Conservation (phyloP, 64 coral and sea anemone species). For the Montipora sp. region DNA sequence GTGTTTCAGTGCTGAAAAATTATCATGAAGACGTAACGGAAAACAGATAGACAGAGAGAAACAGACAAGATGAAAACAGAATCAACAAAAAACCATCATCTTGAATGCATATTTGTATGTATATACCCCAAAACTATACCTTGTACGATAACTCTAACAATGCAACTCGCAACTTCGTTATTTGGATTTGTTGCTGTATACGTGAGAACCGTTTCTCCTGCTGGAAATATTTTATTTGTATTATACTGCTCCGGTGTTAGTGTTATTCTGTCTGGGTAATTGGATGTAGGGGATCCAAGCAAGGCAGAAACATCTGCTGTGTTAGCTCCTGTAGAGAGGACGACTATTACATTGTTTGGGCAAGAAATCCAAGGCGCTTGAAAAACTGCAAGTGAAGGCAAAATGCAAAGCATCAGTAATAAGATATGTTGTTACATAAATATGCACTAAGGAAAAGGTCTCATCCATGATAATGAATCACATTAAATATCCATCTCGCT, state of each 20-base stretch:
- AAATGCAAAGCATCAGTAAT: background rate
- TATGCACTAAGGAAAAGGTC: no score
- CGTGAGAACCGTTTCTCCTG: slow-evolving; percentile 38
- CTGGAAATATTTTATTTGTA: slow-evolving; percentile 38
- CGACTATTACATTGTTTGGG: slow-evolving; percentile 30
- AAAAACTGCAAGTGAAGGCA: background rate
- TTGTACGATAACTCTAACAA: background rate
- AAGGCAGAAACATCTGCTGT: slow-evolving; percentile 44
- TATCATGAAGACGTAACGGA: no score
- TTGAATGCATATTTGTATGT: no score
- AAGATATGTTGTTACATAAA: no score
- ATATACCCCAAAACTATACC: slow-evolving; percentile 12
- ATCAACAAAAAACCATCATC: no score
- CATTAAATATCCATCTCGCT: no score
- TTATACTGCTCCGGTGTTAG: background rate
- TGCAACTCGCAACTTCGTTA: slow-evolving; percentile 20
- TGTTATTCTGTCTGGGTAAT: slow-evolving; percentile 11
- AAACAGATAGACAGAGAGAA: no score
- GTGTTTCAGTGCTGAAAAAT: no score
- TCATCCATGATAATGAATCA: no score
- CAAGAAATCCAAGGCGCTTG: slow-evolving; percentile 32
- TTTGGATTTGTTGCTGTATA: slow-evolving; percentile 29
- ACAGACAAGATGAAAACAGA: no score
- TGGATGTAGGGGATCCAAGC: slow-evolving; percentile 10
- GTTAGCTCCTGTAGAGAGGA: slow-evolving; percentile 36